These are phyloP conservation scores for Psylliodes chrysocephalus DNA, from an alignment of 2,888 invertebrate species.

Conservation along the genomic window DNA sequence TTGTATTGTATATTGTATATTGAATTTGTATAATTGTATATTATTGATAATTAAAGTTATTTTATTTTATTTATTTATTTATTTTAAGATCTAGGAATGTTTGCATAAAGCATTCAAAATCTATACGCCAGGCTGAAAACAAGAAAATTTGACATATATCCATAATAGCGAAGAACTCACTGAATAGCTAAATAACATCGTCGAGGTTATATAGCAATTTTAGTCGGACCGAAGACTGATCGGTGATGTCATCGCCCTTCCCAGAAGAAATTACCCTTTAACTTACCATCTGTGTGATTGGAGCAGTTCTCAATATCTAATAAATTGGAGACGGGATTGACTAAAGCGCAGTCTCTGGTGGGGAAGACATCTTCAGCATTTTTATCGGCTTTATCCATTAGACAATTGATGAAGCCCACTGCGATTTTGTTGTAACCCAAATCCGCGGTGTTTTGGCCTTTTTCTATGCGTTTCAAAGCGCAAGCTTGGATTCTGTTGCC, in stretches of 20 bases:
- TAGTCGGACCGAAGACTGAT: background rate
- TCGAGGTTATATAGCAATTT: too few species aligned
- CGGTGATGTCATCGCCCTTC: background rate
- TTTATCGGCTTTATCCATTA: slow-evolving; percentile 68
- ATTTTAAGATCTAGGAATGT: too few species aligned
- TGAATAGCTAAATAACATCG: too few species aligned
- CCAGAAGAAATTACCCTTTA: background rate
- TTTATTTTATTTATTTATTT: too few species aligned
- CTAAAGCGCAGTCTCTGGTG: slow-evolving; percentile 61
- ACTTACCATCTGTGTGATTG: slow-evolving; percentile 56
- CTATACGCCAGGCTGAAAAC: too few species aligned
- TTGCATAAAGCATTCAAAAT: too few species aligned
- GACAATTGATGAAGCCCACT: slow-evolving; percentile 70
- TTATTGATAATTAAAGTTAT: too few species aligned
- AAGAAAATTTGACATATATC: too few species aligned
- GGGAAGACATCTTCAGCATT: slow-evolving; percentile 58
- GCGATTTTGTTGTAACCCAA: slow-evolving; percentile 53
- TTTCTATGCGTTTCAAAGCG: slow-evolving; percentile 60
- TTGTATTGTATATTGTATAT: too few species aligned
- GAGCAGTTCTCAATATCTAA: slow-evolving; percentile 66
- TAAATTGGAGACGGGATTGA: slow-evolving; percentile 63
- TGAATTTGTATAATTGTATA: too few species aligned
- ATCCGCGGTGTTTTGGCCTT: slow-evolving; percentile 47
- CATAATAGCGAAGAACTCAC: too few species aligned
- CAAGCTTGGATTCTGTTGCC: slow-evolving; percentile 78